Percentiles rank a stretch among this genome's conserved stretches.
phyloP scores from a whole-genome alignment of 2,888 invertebrate species.

The Volucella zonaria region DNA sequence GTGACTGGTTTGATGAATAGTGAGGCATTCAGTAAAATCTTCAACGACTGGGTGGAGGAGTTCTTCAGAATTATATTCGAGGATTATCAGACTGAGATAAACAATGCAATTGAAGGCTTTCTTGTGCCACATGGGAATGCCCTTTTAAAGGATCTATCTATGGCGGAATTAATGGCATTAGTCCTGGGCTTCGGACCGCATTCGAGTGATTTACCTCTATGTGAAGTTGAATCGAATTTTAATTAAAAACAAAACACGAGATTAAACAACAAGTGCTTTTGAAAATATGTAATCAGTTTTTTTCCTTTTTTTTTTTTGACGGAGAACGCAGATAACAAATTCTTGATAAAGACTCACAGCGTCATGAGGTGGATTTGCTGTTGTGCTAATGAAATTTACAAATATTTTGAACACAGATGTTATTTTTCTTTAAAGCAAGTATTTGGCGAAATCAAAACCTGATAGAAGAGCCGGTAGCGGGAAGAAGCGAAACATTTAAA shows the following conservation, averaged over 20 bases:
- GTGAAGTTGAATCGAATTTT: constrained; percentile 15
- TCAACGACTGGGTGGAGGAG: constrained; percentile 77
- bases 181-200: constrained; percentile 73
- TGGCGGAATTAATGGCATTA: constrained; percentile 76
- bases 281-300: neutral
- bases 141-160: constrained; percentile 74
- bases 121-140: constrained; percentile 75
- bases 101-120: constrained; percentile 75
- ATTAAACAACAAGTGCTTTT: neutral
- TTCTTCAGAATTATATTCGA: constrained; percentile 76
- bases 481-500: neutral
- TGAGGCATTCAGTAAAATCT: constrained; percentile 70
- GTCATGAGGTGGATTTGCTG: too few relatives aligned
- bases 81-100: constrained; percentile 76
- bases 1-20: constrained; percentile 77
- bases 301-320: too few relatives aligned
- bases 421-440: too few relatives aligned
- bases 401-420: too few relatives aligned
- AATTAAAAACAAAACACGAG: neutral
- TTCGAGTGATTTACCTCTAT: constrained; percentile 30
- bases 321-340: too few relatives aligned
- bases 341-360: too few relatives aligned
- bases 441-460: too few relatives aligned
- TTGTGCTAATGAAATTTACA: too few relatives aligned
- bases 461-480: too few relatives aligned